A percentile compares a stretch with the other conserved stretches of the same genome.
Evolutionary conservation across 1,140 invertebrate genomes (phyloP).

Genomic region (Drosophila triauraria): DNA sequence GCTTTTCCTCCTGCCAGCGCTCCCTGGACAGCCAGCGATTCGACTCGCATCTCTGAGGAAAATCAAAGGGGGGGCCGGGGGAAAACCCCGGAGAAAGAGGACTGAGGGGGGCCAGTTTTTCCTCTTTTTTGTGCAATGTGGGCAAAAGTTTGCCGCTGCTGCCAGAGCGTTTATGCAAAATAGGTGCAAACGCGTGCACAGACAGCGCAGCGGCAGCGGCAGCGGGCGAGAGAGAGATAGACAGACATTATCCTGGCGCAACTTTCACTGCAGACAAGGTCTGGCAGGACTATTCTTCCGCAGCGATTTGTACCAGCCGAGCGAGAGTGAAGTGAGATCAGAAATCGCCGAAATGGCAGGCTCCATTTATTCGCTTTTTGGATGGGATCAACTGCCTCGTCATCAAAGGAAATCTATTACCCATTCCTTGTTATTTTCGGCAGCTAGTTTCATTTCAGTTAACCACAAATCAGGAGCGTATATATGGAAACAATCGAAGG

Average conservation of each 20-base stretch:
- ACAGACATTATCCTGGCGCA: slow-evolving; percentile 77
- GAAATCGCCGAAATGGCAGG: background rate
- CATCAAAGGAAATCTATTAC: slow-evolving; percentile 43
- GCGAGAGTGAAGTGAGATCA: slow-evolving; percentile 11
- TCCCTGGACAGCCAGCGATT: slow-evolving; percentile 37
- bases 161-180: slow-evolving; percentile 82
- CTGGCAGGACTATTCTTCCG: slow-evolving; percentile 47
- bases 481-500: slow-evolving; percentile 9
- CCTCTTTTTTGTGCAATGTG: slow-evolving; percentile 75
- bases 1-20: slow-evolving; percentile 23
- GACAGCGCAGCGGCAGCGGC: slow-evolving; percentile 21
- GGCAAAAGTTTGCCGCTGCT: slow-evolving; percentile 77
- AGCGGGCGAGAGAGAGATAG: slow-evolving; percentile 58
- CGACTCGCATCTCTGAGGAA: slow-evolving; percentile 50
- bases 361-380: slow-evolving; percentile 1
- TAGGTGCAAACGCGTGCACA: slow-evolving; percentile 79
- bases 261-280: slow-evolving; percentile 72
- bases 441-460: slow-evolving; percentile 47
- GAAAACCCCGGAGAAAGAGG: background rate
- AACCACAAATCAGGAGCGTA: slow-evolving; percentile 50
- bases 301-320: slow-evolving; percentile 61
- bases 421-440: slow-evolving; percentile 13
- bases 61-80: slow-evolving; percentile 3
- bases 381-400: slow-evolving; percentile 35
- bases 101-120: slow-evolving; percentile 39